Percentiles rank a stretch among this genome's conserved stretches.
Conservation (phyloP, 2,113 vertebrate species). For the Theristicus caerulescens region DNA sequence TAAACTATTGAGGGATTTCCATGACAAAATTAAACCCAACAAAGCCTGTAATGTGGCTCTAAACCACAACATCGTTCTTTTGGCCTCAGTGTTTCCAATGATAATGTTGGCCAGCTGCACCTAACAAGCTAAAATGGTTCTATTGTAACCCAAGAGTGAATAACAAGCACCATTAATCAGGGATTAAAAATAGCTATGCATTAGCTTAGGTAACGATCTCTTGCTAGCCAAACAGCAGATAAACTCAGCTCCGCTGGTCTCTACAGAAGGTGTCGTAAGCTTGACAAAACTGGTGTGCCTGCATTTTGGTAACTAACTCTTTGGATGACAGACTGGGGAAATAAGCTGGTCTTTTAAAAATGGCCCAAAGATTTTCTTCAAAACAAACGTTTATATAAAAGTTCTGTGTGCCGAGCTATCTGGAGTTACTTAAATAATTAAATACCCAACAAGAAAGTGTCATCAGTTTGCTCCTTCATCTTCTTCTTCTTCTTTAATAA, state of each 20-base stretch:
- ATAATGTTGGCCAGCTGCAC: not conserved
- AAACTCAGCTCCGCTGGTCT: conserved; percentile 37
- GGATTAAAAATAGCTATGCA: not conserved
- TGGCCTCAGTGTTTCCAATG: conserved; percentile 21
- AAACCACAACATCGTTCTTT: not conserved
- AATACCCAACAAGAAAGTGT: conserved; percentile 34
- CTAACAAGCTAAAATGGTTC: not conserved
- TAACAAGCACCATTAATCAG: conserved; percentile 28
- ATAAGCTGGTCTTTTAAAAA: conserved; percentile 51
- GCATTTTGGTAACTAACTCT: conserved; percentile 49
- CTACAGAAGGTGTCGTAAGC: conserved; percentile 6
- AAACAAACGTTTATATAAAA: conserved; percentile 72
- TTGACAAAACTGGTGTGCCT: conserved; percentile 3
- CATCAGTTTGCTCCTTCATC: conserved; percentile 76
- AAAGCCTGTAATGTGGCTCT: not conserved
- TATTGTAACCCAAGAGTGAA: not conserved
- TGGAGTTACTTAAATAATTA: conserved; percentile 73
- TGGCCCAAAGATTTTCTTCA: conserved; percentile 63
- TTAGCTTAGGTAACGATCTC: conserved; percentile 30
- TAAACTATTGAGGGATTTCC: not conserved
- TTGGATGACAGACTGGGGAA: conserved; percentile 45
- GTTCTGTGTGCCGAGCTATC: conserved; percentile 52
- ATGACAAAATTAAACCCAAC: conserved; percentile 4
- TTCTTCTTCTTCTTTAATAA: conserved; percentile 79
- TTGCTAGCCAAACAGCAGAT: conserved; percentile 11